Conservation (phyloP, 2,888 invertebrate species). For the Oxyteleia sp. region DNA sequence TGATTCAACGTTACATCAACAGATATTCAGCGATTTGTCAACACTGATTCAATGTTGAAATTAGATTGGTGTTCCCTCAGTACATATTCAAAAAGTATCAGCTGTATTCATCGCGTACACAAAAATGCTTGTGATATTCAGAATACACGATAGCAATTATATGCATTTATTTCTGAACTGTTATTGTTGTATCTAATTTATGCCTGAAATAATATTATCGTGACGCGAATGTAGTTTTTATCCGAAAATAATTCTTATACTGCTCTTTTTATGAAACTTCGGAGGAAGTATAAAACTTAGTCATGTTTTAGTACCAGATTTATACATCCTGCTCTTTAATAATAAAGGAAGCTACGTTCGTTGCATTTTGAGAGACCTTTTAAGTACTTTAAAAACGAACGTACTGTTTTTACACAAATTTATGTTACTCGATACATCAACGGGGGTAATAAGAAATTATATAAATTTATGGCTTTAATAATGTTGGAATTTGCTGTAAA, state of each 20-base stretch:
- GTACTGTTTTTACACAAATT: neutral
- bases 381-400: neutral
- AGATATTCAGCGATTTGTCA: no score
- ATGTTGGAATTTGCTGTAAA: no score
- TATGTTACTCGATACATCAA: no score
- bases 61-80: no score
- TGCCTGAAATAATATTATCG: conserved; percentile 3
- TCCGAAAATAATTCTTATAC: neutral
- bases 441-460: no score
- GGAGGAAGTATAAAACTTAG: conserved; percentile 4
- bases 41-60: no score
- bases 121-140: no score
- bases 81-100: no score
- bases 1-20: no score
- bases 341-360: conserved; percentile 3
- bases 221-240: neutral
- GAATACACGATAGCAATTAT: neutral
- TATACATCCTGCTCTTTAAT: conserved; percentile 15
- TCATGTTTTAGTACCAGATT: conserved; percentile 6
- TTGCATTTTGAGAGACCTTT: conserved; percentile 3
- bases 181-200: conserved; percentile 3
- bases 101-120: no score
- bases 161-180: neutral
- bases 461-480: no score
- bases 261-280: conserved; percentile 1